phyloP scores from a whole-genome alignment of 2,888 invertebrate genomes.

The Zaprionus obscuricornis region DNA sequence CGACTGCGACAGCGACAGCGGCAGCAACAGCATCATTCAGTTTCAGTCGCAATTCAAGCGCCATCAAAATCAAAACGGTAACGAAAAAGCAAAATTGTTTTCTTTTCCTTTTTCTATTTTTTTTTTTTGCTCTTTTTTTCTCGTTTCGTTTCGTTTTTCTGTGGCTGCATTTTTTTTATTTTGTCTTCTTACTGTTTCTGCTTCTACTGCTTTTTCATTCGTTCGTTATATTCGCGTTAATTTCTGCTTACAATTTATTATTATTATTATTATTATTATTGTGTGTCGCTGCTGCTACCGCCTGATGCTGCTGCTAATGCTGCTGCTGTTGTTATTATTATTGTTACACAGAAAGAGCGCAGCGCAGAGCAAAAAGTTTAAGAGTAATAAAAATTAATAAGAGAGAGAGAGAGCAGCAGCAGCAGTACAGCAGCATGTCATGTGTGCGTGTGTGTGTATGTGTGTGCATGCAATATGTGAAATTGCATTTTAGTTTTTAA shows the following conservation, averaged over 20 bases:
- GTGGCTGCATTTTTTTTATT: slow-evolving; percentile 2
- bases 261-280: too few species aligned
- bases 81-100: slow-evolving; percentile 54
- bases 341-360: too few species aligned
- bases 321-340: too few species aligned
- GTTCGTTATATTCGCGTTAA: slow-evolving; percentile 39
- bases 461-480: slow-evolving; percentile 16
- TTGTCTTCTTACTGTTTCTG: background rate
- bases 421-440: too few species aligned
- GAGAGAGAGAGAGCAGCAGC: too few species aligned
- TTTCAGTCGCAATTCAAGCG: slow-evolving; percentile 78
- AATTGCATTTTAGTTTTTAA: slow-evolving; percentile 54
- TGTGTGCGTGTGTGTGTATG: slow-evolving; percentile 19
- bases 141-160: background rate
- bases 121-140: slow-evolving; percentile 14
- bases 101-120: slow-evolving; percentile 14
- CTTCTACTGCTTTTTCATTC: slow-evolving; percentile 19
- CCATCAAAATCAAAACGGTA: slow-evolving; percentile 79
- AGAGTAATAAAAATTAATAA: too few species aligned
- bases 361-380: too few species aligned
- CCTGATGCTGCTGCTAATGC: too few species aligned
- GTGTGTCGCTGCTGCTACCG: too few species aligned
- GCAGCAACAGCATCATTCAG: slow-evolving; percentile 68
- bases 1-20: slow-evolving; percentile 38
- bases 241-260: slow-evolving; percentile 28